Evolutionary conservation across 92 coral and sea anemone species (phyloP).

Genomic region (Palythoa grandiflora): DNA sequence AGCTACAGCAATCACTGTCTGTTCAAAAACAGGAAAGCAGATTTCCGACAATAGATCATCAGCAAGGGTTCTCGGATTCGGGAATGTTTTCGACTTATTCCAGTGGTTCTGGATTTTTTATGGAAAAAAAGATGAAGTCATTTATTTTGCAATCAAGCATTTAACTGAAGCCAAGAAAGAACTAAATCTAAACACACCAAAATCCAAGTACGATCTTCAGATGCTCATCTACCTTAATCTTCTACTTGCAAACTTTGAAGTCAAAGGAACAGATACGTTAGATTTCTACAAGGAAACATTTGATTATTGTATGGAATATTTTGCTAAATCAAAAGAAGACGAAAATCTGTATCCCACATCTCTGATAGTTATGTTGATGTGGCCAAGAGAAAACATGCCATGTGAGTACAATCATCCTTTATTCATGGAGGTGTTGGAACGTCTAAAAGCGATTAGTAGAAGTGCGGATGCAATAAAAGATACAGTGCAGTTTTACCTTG

Average conservation of each 20-base stretch:
- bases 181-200: slow-evolving; percentile 7
- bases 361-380: slow-evolving; percentile 33
- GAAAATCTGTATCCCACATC: slow-evolving; percentile 17
- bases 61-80: slow-evolving; percentile 40
- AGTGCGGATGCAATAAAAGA: neutral
- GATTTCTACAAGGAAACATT: slow-evolving; percentile 26
- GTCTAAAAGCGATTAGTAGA: neutral
- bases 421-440: slow-evolving; percentile 16
- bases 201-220: slow-evolving; percentile 20
- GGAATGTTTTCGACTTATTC: slow-evolving; percentile 25
- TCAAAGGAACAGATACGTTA: slow-evolving; percentile 4
- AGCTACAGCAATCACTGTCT: slow-evolving; percentile 37
- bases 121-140: slow-evolving; percentile 21
- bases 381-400: slow-evolving; percentile 47
- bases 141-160: slow-evolving; percentile 1
- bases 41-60: slow-evolving; percentile 31
- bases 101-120: slow-evolving; percentile 42
- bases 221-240: slow-evolving; percentile 42
- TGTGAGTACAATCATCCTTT: slow-evolving; percentile 12
- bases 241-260: slow-evolving; percentile 34
- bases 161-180: slow-evolving; percentile 19
- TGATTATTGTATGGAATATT: slow-evolving; percentile 40
- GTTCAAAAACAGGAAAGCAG: slow-evolving; percentile 27
- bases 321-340: neutral
- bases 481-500: slow-evolving; percentile 41